These are phyloP conservation scores for Choristoneura rosaceana DNA, from an alignment of 2,888 invertebrate genomes.

Conservation along the genomic window DNA sequence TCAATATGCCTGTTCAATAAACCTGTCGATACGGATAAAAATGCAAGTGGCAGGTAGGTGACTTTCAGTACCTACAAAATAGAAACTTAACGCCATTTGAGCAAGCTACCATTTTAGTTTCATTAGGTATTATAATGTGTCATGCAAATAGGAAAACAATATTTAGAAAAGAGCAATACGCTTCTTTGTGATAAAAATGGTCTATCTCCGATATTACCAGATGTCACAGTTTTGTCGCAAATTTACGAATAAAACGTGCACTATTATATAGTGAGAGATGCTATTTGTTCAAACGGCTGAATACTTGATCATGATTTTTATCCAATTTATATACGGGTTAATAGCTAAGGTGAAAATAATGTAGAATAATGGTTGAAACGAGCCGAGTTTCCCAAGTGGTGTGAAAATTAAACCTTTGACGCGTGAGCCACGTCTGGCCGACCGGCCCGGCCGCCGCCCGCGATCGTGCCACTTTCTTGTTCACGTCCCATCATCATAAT, in stretches of 20 bases:
- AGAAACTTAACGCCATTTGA: neutral
- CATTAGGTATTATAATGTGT: neutral
- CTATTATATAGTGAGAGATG: conserved; percentile 9
- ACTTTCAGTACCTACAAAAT: neutral
- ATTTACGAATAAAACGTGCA: neutral
- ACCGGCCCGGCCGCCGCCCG: conserved; percentile 47
- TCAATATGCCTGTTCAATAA: conserved; percentile 18
- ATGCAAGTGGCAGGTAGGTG: neutral
- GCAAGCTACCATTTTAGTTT: neutral
- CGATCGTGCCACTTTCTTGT: conserved; percentile 72
- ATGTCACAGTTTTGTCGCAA: too few species aligned
- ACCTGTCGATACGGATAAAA: neutral
- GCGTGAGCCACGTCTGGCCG: conserved; percentile 56
- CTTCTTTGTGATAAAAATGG: too few species aligned
- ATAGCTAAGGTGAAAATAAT: conserved; percentile 38
- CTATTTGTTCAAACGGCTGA: conserved; percentile 3
- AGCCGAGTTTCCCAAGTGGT: conserved; percentile 58
- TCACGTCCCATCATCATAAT: conserved; percentile 68
- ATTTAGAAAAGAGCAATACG: neutral
- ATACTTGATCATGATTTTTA: conserved; percentile 35
- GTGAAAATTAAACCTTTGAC: conserved; percentile 66
- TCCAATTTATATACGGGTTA: conserved; percentile 35
- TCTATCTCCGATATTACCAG: too few species aligned
- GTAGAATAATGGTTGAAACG: conserved; percentile 39
- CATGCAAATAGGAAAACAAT: neutral